phyloP scores from a whole-genome alignment of 2,113 vertebrate species.

The Ammodytes marinus region DNA sequence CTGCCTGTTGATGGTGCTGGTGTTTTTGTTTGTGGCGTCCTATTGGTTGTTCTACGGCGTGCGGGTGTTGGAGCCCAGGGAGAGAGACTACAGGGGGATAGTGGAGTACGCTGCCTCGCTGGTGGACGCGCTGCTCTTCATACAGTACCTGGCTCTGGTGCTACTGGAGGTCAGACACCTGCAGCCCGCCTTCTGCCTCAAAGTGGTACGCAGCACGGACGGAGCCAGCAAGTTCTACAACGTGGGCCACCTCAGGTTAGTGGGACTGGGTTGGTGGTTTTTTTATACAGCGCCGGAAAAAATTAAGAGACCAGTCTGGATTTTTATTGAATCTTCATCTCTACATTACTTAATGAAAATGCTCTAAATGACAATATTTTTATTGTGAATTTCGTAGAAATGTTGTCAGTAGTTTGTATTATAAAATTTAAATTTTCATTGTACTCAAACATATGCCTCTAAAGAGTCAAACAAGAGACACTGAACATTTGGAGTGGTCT shows the following conservation, averaged over 20 bases:
- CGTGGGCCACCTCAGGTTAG: conserved; percentile 92
- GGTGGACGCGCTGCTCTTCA: conserved; percentile 93
- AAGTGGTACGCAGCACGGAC: conserved; percentile 92
- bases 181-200: conserved; percentile 94
- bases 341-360: too few species aligned
- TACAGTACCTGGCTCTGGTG: conserved; percentile 94
- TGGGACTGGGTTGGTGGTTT: neutral
- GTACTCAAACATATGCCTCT: too few species aligned
- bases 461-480: too few species aligned
- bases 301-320: too few species aligned
- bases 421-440: too few species aligned
- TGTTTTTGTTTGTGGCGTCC: conserved; percentile 92
- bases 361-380: too few species aligned
- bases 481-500: too few species aligned
- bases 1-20: conserved; percentile 91
- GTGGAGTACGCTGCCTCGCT: conserved; percentile 93
- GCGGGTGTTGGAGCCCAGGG: conserved; percentile 88
- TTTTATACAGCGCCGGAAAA: too few species aligned
- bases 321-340: too few species aligned
- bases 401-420: too few species aligned
- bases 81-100: conserved; percentile 90
- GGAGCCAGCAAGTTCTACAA: conserved; percentile 94
- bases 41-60: conserved; percentile 96
- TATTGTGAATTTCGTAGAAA: too few species aligned
- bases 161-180: conserved; percentile 93